Evolutionary conservation across 2,797 vertebrate genomes (phyloP), one percentile per base, ranked within the genome.

Genomic region (Poeciliopsis paucimaculata): DNA sequence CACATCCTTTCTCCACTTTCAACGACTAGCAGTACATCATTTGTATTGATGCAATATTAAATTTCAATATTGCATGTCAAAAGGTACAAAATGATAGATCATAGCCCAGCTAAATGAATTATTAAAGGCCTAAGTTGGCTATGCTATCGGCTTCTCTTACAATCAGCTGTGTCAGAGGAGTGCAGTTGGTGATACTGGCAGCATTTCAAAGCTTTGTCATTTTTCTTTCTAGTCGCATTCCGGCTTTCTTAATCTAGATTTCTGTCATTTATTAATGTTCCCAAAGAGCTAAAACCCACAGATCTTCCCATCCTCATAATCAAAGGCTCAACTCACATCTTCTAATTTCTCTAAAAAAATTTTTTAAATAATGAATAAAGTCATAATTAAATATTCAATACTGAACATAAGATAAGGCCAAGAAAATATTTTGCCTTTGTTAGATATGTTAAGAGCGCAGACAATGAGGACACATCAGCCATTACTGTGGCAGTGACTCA

Each of bases 31-130:
- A 93, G 95, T 96, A 95, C 93, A 96, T 96, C 95, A 96, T 94
- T 95, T 96, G 94, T 96, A 96, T 96, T 95, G 95, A 96, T 95
- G 95, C 95, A 95, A 95, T 96, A 96, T 96, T 96, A 96, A 96
- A 96, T 96, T 96, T 96, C 95, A 96, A 96, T 96, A 96, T 96
- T 92, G 88, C 93, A 93, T 96, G 96, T 96, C 96, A 96, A 96
- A 96, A 96, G 95, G 95, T 96, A 96, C 95, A 96, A 96, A 96
- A 96, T 96, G 96, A 96, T 94, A 96, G 95, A 96, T 96, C 96
- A 96, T 95, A 96, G 95, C 94, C 94, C 93, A 94, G 94, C 94
- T 95, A 95, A 95, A 95, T 96, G 93, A 96, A 96, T 96, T 96
- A 96, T 96, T 96, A 96, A 96, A 94, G 92, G 92, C 90, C 90